Percentiles rank a stretch among this genome's conserved stretches.
These are phyloP conservation scores for Notiomystis cincta DNA, from an alignment of 2,113 vertebrate genomes.

Conservation along the genomic window DNA sequence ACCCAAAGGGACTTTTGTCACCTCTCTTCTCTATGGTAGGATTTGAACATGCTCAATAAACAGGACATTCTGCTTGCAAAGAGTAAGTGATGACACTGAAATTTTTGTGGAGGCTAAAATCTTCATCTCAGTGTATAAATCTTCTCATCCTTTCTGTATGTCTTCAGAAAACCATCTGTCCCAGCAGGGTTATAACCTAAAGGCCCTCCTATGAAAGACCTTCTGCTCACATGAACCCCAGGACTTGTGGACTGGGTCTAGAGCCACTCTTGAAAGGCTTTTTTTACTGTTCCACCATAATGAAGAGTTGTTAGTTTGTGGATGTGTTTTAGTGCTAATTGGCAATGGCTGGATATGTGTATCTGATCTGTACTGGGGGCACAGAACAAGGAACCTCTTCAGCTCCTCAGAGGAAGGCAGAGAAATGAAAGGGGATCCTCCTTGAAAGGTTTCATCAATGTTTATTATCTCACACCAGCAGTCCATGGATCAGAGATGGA, in stretches of 20 bases:
- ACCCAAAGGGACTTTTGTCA: background rate
- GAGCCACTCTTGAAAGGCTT: background rate
- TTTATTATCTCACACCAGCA: background rate
- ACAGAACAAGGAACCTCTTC: background rate
- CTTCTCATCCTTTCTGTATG: background rate
- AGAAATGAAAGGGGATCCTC: background rate
- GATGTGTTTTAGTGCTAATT: background rate
- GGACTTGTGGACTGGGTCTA: background rate
- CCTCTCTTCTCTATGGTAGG: background rate
- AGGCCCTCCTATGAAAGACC: accelerated
- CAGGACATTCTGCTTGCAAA: background rate
- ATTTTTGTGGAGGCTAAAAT: background rate
- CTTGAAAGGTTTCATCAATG: background rate
- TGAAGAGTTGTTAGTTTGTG: background rate
- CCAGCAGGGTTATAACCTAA: background rate
- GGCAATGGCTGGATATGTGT: background rate
- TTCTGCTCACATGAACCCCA: background rate
- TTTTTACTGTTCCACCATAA: background rate
- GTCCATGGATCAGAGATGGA: background rate
- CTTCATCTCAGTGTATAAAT: background rate
- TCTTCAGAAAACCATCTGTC: background rate
- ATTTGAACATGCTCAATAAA: background rate
- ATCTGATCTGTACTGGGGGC: background rate
- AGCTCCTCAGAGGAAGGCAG: background rate
- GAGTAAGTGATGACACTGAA: background rate